A percentile compares a stretch with the other conserved stretches of the same genome.
These are phyloP conservation scores for Crossocerus cetratus DNA, from an alignment of 2,888 invertebrate species.

Conservation along the genomic window DNA sequence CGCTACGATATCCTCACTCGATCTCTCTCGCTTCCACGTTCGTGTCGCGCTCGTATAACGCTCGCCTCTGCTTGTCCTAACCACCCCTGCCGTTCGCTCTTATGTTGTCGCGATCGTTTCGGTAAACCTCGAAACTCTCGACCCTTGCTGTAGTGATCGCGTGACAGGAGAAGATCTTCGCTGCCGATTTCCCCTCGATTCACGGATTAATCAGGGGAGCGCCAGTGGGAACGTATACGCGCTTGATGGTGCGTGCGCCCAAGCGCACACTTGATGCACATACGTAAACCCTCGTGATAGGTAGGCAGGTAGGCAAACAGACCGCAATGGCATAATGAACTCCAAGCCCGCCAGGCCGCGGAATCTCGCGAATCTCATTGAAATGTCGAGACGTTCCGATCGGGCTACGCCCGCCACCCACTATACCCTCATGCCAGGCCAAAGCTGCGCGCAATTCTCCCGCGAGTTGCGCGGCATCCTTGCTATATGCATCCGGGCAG, in stretches of 20 bases:
- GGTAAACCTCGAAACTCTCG: too few species aligned
- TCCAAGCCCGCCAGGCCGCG: slow-evolving; percentile 2
- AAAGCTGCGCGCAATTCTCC: not conserved
- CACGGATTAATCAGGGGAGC: not conserved
- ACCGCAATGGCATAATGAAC: slow-evolving; percentile 28
- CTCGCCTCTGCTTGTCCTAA: slow-evolving; percentile 49
- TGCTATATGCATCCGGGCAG: slow-evolving; percentile 47
- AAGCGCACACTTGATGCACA: not conserved
- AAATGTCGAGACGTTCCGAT: slow-evolving; percentile 22
- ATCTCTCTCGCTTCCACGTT: not conserved
- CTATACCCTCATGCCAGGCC: too few species aligned
- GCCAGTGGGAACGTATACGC: not conserved
- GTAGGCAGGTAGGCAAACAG: too few species aligned
- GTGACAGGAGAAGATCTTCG: not conserved
- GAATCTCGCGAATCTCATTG: slow-evolving; percentile 11
- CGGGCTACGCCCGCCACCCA: not conserved
- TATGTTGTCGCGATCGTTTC: not conserved
- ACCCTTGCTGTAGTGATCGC: too few species aligned
- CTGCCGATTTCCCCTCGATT: not conserved
- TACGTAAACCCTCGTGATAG: not conserved
- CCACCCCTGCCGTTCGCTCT: slow-evolving; percentile 35
- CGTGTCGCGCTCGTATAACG: too few species aligned
- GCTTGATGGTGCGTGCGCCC: not conserved
- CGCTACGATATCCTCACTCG: slow-evolving; percentile 52
- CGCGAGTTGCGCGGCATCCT: slow-evolving; percentile 4